Conservation (phyloP, 2,113 vertebrate genomes). For the Corythoichthys intestinalis region DNA sequence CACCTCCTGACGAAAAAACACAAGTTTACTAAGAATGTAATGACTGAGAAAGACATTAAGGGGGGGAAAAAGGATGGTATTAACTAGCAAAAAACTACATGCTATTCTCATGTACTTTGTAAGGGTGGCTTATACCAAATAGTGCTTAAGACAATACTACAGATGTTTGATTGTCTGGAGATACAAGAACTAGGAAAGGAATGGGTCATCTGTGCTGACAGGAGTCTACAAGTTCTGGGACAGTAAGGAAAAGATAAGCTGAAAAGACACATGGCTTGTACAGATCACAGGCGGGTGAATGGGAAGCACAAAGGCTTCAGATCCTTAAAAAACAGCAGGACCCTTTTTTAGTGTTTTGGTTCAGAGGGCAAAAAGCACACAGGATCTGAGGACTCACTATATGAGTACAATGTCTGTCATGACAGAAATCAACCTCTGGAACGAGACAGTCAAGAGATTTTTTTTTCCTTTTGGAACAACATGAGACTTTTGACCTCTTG, state of each 20-base stretch:
- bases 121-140: constrained; percentile 25
- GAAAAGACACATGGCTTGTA: constrained; percentile 39
- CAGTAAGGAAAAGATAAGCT: constrained; percentile 45
- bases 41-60: constrained; percentile 30
- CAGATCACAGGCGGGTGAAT: constrained; percentile 30
- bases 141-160: constrained; percentile 54
- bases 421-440: constrained; percentile 50
- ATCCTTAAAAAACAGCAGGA: constrained; percentile 40
- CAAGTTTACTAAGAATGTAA: constrained; percentile 23
- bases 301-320: constrained; percentile 28
- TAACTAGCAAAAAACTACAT: constrained; percentile 42
- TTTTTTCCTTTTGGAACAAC: constrained; percentile 29
- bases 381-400: constrained; percentile 41
- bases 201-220: constrained; percentile 42
- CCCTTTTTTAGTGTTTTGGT: constrained; percentile 66
- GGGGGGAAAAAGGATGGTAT: constrained; percentile 38
- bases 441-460: constrained; percentile 34
- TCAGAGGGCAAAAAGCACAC: constrained; percentile 27
- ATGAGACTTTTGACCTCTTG: constrained; percentile 38
- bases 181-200: constrained; percentile 53
- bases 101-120: constrained; percentile 41
- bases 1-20: constrained; percentile 21
- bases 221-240: constrained; percentile 54
- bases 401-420: constrained; percentile 55
- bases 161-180: constrained; percentile 68